Conservation (phyloP, 2,113 vertebrate species). For the Felis chaus region DNA sequence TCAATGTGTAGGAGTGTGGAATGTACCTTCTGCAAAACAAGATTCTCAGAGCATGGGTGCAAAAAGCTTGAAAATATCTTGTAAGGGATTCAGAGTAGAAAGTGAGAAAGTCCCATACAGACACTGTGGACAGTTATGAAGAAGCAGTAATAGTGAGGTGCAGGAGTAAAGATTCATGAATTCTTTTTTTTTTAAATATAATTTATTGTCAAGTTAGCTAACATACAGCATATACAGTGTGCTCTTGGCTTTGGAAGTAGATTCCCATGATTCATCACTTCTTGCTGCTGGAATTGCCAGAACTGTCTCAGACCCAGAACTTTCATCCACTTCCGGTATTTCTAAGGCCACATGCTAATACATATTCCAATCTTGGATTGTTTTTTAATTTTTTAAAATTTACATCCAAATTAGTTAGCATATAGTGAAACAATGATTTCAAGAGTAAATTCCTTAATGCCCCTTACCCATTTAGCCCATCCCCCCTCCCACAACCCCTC, state of each 20-base stretch:
- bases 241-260: too few species aligned
- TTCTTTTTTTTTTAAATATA: background rate
- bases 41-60: background rate
- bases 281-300: background rate
- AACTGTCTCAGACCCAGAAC: background rate
- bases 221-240: too few species aligned
- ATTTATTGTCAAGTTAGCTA: too few species aligned
- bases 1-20: background rate
- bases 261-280: too few species aligned
- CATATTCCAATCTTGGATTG: background rate
- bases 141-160: background rate
- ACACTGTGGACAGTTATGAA: background rate
- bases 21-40: background rate
- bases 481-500: too few species aligned
- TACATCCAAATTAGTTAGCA: too few species aligned
- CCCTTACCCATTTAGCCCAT: too few species aligned
- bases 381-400: too few species aligned
- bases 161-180: background rate
- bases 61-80: background rate
- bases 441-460: too few species aligned
- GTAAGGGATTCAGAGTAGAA: background rate
- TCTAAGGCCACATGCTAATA: background rate
- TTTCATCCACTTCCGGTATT: background rate
- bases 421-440: too few species aligned
- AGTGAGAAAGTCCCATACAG: background rate